Evolutionary conservation across 2,888 invertebrate species (phyloP).

Genomic region (Sesia apiformis): DNA sequence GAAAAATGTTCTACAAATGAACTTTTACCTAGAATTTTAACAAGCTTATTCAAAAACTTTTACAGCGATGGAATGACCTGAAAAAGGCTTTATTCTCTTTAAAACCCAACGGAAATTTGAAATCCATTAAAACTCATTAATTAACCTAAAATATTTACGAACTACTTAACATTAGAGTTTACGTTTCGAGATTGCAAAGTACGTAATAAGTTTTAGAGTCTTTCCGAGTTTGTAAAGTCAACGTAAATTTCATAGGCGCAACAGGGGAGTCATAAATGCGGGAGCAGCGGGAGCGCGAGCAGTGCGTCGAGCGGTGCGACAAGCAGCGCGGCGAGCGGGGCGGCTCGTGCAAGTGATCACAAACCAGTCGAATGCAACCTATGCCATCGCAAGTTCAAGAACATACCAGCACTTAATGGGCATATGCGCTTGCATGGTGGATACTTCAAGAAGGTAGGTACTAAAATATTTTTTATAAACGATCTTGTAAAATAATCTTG

Average conservation of each 20-base stretch:
- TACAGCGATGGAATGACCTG: slow-evolving; percentile 31
- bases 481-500: background rate
- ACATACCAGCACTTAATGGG: slow-evolving; percentile 97
- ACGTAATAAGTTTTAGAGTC: slow-evolving; percentile 62
- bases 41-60: slow-evolving; percentile 8
- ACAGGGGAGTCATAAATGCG: slow-evolving; percentile 51
- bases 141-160: slow-evolving; percentile 66
- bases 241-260: slow-evolving; percentile 57
- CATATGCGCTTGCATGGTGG: slow-evolving; percentile 99
- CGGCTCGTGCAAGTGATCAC: slow-evolving; percentile 72
- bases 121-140: slow-evolving; percentile 66
- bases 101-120: slow-evolving; percentile 29
- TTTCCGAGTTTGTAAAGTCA: slow-evolving; percentile 60
- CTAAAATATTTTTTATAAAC: background rate
- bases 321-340: slow-evolving; percentile 23
- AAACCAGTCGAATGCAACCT: slow-evolving; percentile 96
- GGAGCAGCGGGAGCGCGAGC: slow-evolving; percentile 32
- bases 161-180: slow-evolving; percentile 58
- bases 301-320: slow-evolving; percentile 31
- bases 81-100: slow-evolving; percentile 14
- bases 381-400: slow-evolving; percentile 97
- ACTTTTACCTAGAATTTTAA: no score
- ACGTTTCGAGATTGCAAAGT: slow-evolving; percentile 61
- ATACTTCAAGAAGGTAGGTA: slow-evolving; percentile 91
- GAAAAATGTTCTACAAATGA: background rate